These are phyloP conservation scores for Morone saxatilis DNA, from an alignment of 2,113 vertebrate genomes.

Conservation along the genomic window DNA sequence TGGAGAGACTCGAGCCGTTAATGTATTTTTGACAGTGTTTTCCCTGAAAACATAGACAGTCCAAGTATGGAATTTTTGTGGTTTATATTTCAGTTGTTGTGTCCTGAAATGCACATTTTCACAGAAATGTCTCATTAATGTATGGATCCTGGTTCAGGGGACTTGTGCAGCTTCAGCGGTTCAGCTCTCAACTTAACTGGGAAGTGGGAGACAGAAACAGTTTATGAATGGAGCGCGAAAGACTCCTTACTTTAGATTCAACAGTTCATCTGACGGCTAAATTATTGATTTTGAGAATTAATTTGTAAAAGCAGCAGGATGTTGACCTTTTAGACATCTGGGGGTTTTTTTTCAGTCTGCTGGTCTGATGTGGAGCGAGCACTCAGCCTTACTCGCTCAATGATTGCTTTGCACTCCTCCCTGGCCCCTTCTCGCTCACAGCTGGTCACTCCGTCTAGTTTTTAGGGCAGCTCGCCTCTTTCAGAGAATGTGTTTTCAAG, in stretches of 20 bases:
- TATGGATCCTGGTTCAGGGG: background rate
- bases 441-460: slow-evolving; percentile 48
- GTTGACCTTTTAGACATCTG: slow-evolving; percentile 60
- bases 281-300: slow-evolving; percentile 50
- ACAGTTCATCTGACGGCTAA: slow-evolving; percentile 6
- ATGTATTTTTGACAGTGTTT: background rate
- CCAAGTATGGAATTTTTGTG: too few relatives aligned
- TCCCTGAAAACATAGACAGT: too few relatives aligned
- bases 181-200: background rate
- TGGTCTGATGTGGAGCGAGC: slow-evolving; percentile 22
- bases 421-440: slow-evolving; percentile 50
- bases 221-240: background rate
- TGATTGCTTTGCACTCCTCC: slow-evolving; percentile 61
- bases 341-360: slow-evolving; percentile 4
- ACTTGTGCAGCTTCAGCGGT: background rate
- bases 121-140: background rate
- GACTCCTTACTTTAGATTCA: slow-evolving; percentile 14
- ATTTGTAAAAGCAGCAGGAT: slow-evolving; percentile 54
- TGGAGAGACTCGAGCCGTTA: slow-evolving; percentile 19
- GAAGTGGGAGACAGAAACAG: background rate
- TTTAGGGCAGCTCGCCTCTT: slow-evolving; percentile 46
- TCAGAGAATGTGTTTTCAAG: slow-evolving; percentile 54
- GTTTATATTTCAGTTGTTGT: too few relatives aligned
- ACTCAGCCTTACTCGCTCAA: slow-evolving; percentile 44
- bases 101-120: background rate